Conservation (phyloP, 2,888 invertebrate genomes). For the Tanaodytes sp. region DNA sequence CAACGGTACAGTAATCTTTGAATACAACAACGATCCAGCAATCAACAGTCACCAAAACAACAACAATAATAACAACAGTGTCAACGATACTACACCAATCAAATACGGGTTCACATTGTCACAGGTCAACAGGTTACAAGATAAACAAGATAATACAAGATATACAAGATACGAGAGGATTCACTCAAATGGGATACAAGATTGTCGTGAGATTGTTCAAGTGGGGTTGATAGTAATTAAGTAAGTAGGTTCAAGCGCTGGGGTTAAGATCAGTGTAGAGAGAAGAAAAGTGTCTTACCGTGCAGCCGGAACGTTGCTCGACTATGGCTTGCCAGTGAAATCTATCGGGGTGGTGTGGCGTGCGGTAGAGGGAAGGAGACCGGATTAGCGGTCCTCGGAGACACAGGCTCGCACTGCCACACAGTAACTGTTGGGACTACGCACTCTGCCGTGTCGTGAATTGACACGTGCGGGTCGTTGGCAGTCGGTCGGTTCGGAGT, state of each 20-base stretch:
- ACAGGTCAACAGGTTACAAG: too few relatives aligned
- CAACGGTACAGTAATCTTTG: too few relatives aligned
- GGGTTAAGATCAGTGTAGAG: slow-evolving; percentile 41
- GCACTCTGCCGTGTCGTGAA: slow-evolving; percentile 66
- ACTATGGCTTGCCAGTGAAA: slow-evolving; percentile 68
- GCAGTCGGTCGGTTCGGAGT: slow-evolving; percentile 59
- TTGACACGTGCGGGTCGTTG: slow-evolving; percentile 58
- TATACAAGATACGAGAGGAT: too few relatives aligned
- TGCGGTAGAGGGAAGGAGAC: slow-evolving; percentile 72
- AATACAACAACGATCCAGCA: too few relatives aligned
- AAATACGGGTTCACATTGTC: too few relatives aligned
- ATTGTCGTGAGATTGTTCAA: slow-evolving; percentile 29
- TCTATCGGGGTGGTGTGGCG: slow-evolving; percentile 72
- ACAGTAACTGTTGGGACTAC: slow-evolving; percentile 73
- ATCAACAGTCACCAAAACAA: too few relatives aligned
- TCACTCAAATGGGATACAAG: slow-evolving; percentile 37
- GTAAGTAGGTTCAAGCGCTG: slow-evolving; percentile 56
- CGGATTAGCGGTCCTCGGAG: slow-evolving; percentile 73
- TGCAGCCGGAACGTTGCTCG: slow-evolving; percentile 67
- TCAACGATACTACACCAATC: too few relatives aligned
- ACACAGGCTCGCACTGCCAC: slow-evolving; percentile 73
- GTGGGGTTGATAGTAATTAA: not conserved
- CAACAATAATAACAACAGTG: too few relatives aligned
- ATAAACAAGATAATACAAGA: too few relatives aligned
- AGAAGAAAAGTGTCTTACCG: slow-evolving; percentile 67